Base-by-base conservation (phyloP, 2,113 vertebrate genomes). In the Clarias gariepinus region DNA sequence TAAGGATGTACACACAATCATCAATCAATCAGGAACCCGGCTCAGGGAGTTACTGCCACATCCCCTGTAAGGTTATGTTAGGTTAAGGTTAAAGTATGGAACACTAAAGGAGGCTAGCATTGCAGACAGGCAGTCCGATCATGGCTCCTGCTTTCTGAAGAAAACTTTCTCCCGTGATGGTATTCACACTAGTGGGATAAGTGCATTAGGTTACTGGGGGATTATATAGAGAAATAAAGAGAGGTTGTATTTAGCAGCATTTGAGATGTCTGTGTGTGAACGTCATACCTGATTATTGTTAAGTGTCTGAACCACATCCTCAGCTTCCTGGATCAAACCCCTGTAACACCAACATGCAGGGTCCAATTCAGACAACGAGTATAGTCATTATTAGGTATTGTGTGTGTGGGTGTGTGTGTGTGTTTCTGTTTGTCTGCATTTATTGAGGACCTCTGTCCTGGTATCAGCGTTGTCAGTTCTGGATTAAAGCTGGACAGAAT, bases 401-500 rank as follows among this genome's bases (percentile, higher is more conserved):
- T 28, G 16, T 83, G 74, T 86, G 79, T 77, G 41, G 87, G 79
- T 82, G 63, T 33, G 16, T 77, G 33, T 58, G n/a, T 57, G 57
- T 68, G 47, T 84, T 36, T 83, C 80, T 84, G 47, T 78, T 25
- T 89, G 80, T 74, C 58, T 63, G 53, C 73, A 58, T 64, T 71
- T 25, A 79, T 81, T 63, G 33, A 69, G 16, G 93, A 94, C 93
- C 91, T 84, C 89, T 87, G 66, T 4, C 85, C 85, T 73, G 89
- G 81, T 33, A 90, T 76, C 8, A 91, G 55, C 68, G 76, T 57
- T 36, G 81, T 87, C 41, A 92, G 79, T 19, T 88, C 86, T 30
- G 94, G 90, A 86, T 94, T 95, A 87, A 94, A 94, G 91, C 91
- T 90, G 73, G 93, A 93, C 88, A 95, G 85, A 88, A 95, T 41